A percentile compares a stretch with the other conserved stretches of the same genome.
Evolutionary conservation across 1,140 invertebrate species (phyloP).

Genomic region (Zaprionus davidi): DNA sequence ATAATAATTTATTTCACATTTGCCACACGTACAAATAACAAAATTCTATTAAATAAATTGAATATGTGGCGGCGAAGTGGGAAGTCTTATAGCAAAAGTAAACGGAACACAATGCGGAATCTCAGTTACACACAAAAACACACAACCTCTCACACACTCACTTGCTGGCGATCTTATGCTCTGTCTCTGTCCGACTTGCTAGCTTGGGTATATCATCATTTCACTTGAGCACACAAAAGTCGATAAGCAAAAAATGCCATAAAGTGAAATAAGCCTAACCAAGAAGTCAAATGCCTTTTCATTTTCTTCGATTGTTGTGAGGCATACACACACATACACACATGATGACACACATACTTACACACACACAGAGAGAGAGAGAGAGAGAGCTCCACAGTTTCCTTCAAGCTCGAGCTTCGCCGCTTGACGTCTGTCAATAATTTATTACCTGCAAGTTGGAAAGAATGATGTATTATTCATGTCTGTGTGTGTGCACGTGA

Average conservation of each 20-base stretch:
- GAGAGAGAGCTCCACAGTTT: neutral
- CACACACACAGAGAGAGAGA: neutral
- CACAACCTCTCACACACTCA: neutral
- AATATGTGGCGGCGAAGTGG: slow-evolving; percentile 56
- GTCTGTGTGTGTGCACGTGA: slow-evolving; percentile 20
- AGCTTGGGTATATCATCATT: slow-evolving; percentile 7
- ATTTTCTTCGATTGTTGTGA: slow-evolving; percentile 66
- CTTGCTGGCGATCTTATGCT: neutral
- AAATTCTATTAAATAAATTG: slow-evolving; percentile 76
- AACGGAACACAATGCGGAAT: slow-evolving; percentile 33
- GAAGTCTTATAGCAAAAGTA: slow-evolving; percentile 52
- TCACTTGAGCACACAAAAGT: slow-evolving; percentile 53
- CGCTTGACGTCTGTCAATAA: slow-evolving; percentile 52
- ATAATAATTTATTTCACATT: slow-evolving; percentile 47
- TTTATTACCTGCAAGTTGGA: slow-evolving; percentile 45
- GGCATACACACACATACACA: slow-evolving; percentile 26
- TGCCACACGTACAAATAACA: slow-evolving; percentile 53
- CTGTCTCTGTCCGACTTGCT: neutral
- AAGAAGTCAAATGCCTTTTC: slow-evolving; percentile 72
- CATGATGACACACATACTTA: neutral
- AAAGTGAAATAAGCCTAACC: slow-evolving; percentile 71
- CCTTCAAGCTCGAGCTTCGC: slow-evolving; percentile 5
- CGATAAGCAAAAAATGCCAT: slow-evolving; percentile 57
- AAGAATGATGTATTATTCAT: slow-evolving; percentile 40
- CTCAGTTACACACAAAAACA: slow-evolving; percentile 40